A percentile compares a stretch with the other conserved stretches of the same genome.
Conservation (phyloP, 1,140 invertebrate species). For the Lethrus apterus region DNA sequence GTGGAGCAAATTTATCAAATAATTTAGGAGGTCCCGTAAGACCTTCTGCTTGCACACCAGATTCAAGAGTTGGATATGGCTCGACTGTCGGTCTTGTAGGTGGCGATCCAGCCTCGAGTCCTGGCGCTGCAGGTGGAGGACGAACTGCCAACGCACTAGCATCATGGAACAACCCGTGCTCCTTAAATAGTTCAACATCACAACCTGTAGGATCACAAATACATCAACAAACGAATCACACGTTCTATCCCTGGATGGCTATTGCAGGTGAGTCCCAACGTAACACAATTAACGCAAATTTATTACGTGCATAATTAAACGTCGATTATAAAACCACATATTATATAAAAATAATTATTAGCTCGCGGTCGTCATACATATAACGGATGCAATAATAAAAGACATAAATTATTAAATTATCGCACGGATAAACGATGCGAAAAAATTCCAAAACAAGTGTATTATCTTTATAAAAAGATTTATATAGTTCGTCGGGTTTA, state of each 20-base stretch:
- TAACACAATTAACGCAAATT: no score
- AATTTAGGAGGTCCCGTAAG: constrained; percentile 53
- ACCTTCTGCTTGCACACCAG: constrained; percentile 79
- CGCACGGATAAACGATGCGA: no score
- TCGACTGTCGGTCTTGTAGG: constrained; percentile 54
- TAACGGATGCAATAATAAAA: neutral
- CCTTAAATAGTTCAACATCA: constrained; percentile 63
- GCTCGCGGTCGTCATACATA: constrained; percentile 3
- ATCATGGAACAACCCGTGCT: constrained; percentile 75
- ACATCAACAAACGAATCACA: constrained; percentile 84
- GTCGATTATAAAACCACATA: no score
- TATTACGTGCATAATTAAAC: neutral
- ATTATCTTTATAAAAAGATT: constrained; percentile 5
- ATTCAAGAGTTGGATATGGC: constrained; percentile 62
- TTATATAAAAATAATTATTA: no score
- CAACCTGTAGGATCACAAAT: constrained; percentile 74
- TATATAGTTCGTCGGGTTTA: neutral
- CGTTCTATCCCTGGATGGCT: constrained; percentile 97
- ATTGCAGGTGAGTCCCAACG: constrained; percentile 94
- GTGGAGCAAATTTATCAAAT: constrained; percentile 52
- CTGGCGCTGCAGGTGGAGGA: constrained; percentile 52
- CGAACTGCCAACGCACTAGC: constrained; percentile 53
- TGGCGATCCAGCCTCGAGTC: constrained; percentile 67
- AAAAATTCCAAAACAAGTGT: constrained; percentile 9
- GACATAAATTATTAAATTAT: constrained; percentile 7